Conservation (phyloP, 2,797 vertebrate species). For the Hirundo rustica region DNA sequence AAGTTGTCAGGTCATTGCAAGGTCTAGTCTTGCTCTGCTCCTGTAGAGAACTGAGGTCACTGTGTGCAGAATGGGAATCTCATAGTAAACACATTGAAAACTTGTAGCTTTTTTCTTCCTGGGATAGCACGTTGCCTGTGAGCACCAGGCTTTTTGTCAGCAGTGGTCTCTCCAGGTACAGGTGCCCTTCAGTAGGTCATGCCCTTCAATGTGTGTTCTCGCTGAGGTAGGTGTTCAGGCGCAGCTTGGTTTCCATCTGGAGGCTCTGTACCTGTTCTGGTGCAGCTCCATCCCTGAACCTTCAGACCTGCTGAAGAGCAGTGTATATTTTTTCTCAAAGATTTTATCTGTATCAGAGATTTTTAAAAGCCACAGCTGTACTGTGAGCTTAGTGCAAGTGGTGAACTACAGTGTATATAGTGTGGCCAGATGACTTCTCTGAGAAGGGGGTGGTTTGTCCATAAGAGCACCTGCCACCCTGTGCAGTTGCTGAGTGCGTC, state of each 20-base stretch:
- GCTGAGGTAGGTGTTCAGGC: not conserved
- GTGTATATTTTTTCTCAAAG: not conserved
- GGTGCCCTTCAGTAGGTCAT: not conserved
- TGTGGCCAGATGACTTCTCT: not conserved
- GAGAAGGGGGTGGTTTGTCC: not conserved
- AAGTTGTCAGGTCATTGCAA: not conserved
- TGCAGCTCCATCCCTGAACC: not conserved
- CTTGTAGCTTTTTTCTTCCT: not conserved
- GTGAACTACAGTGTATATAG: accelerated
- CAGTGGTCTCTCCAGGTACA: not conserved
- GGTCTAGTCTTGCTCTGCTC: not conserved
- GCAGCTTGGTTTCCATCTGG: not conserved
- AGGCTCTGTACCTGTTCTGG: not conserved
- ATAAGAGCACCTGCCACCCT: not conserved
- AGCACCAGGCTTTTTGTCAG: not conserved
- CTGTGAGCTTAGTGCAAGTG: not conserved
- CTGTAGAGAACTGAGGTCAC: not conserved
- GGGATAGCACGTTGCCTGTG: accelerated
- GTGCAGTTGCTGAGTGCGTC: not conserved
- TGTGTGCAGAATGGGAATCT: not conserved
- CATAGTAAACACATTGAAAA: not conserved
- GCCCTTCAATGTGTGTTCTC: not conserved
- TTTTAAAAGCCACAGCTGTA: not conserved
- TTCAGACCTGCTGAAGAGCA: not conserved
- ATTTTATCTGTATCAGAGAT: not conserved